These are phyloP conservation scores for Octopus sinensis DNA, from an alignment of 1,140 invertebrate species.

Conservation along the genomic window DNA sequence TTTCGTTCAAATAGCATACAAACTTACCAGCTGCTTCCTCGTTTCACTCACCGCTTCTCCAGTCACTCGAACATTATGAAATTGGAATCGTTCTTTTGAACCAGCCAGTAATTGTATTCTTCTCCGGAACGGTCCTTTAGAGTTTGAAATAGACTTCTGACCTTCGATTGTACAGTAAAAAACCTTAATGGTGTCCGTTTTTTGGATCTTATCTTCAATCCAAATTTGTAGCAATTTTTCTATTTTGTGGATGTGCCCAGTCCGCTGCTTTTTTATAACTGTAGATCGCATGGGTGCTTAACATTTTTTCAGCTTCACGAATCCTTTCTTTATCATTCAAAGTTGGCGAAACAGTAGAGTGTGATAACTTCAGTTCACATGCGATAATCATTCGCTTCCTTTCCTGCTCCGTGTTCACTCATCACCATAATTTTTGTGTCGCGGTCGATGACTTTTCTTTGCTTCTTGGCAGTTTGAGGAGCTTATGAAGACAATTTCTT, in stretches of 20 bases:
- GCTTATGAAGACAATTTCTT: no score
- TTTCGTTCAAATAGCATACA: not conserved
- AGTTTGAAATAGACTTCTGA: conserved; percentile 8
- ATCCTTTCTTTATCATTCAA: no score
- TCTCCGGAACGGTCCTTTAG: not conserved
- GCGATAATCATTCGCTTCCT: no score
- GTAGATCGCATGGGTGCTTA: not conserved
- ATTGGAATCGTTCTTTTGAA: not conserved
- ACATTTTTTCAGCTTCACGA: not conserved
- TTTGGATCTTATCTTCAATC: conserved; percentile 1
- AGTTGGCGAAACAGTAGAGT: not conserved
- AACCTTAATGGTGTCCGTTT: not conserved
- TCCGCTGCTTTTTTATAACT: not conserved
- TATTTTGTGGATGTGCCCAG: not conserved
- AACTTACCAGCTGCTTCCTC: not conserved
- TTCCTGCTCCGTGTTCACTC: no score
- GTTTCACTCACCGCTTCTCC: conserved; percentile 7
- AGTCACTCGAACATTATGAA: not conserved
- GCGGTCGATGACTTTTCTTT: no score
- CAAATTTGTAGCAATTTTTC: conserved; percentile 1
- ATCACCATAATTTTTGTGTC: no score
- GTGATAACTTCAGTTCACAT: not conserved
- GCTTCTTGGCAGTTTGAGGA: no score
- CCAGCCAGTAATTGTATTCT: not conserved
- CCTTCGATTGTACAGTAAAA: conserved; percentile 4